Evolutionary conservation across 2,113 vertebrate genomes (phyloP), one percentile per base, ranked within the genome.

Genomic region (Scytalopus superciliaris): DNA sequence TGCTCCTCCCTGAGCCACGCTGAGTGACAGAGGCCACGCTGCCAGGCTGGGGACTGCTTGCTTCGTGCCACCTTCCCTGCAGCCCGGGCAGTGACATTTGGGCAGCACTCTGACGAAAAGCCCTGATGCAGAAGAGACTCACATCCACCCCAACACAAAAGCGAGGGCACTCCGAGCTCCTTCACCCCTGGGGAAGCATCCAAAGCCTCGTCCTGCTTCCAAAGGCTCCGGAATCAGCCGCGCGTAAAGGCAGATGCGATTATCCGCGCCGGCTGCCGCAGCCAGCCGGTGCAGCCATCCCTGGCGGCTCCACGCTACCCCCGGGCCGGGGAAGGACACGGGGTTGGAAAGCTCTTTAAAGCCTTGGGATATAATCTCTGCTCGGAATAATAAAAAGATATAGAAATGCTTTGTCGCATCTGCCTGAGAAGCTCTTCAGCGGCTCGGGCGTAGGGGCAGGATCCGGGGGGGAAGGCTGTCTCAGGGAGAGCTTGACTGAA

Each of bases 361-460:
- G 87, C 96, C 95, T 78, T 21, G 0, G 95, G 96, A 30, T 70
- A 78, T 89, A 84, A 95, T 93, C 95, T 84, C 77, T 56, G 77
- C 93, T 84, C 30, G 2, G 40, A 78, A 77, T 67, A 87, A 49
- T 23, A 81, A 44, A 60, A 68, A 85, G 16, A 40, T 35, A 17
- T 1, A 14, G 9, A 79, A 86, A 47, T 1, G 63, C 50, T 19
- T 45, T 3, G 7, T 14, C 1, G 3, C 16, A 8, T 72, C 92
- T 31, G 75, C 52, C n/a, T 0, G 2, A 70, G 70, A 44, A 87
- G 60, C 50, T 57, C 24, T 6, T 17, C 1, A 1, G 12, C 0
- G 0, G 68, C n/a, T 40, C 31, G 28, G 45, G 64, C 8, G 3
- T 22, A 21, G 24, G 60, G 60, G 74, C 7, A 49, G 70, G 30